Evolutionary conservation across 2,113 vertebrate genomes (phyloP), one percentile per base, ranked within the genome.

Genomic region (Neogale vison): DNA sequence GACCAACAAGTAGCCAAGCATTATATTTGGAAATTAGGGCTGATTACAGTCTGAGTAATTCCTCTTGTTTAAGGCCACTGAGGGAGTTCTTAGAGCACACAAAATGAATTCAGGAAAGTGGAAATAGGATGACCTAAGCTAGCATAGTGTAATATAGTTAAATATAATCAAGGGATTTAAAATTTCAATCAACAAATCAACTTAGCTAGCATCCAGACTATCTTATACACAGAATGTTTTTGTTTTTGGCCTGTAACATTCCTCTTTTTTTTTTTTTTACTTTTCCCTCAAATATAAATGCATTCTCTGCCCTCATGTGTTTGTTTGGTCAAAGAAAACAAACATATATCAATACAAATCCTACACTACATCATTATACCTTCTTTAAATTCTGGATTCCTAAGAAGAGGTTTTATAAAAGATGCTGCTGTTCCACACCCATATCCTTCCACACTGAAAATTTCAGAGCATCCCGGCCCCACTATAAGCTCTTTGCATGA

Each of bases 21-120:
- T 71, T 65, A 39, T 52, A 61, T 42, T 96, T 96, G 34, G 50
- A 87, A 91, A 96, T 93, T 92, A 77, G 7, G 12, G 21, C 6
- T 84, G 24, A 91, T 97, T 93, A 85, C 6, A 85, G 50, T 50
- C 7, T 85, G 42, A 45, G 18, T 42, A 81, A 47, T 96, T 93
- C 5, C 29, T 95, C 69, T 69, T 90, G 15, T 17, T 86, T 94
- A 90, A 95, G 57, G 24, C 7, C n/a, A 84, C 50, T 42, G 31
- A 88, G 26, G 55, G 39, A 96, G 45, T 81, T 96, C 83, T 96
- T 88, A 91, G 13, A 74, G 26, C n/a, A 63, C 29, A 93, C 31
- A 31, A 84, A 94, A 83, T 69, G n/a, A 12, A 83, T 80, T 90
- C 42, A 69, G 42, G 55, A 87, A 96, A 93, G 45, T 93, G 26